Evolutionary conservation across 2,113 vertebrate species (phyloP).

Genomic region (Perccottus glenii): DNA sequence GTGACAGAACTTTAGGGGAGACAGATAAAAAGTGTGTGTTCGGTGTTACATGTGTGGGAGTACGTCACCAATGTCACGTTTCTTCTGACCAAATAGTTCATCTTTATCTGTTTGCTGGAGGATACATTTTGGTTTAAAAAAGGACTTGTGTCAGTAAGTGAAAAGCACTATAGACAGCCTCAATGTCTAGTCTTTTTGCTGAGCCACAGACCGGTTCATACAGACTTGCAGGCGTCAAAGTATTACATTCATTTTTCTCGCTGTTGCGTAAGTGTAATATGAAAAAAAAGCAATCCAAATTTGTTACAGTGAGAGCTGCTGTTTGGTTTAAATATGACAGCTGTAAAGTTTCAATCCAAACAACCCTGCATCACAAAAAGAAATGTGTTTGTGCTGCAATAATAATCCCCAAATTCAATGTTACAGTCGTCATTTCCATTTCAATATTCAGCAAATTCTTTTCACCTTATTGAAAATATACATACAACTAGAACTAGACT

Average conservation of each 20-base stretch:
- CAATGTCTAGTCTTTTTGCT: constrained; percentile 23
- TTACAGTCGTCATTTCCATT: constrained; percentile 6
- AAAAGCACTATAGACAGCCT: constrained; percentile 25
- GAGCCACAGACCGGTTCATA: neutral
- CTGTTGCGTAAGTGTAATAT: constrained; percentile 3
- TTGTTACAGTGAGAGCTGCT: neutral
- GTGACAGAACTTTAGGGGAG: constrained; percentile 57
- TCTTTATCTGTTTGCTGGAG: constrained; percentile 20
- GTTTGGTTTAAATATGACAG: constrained; percentile 1
- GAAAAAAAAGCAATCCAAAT: neutral
- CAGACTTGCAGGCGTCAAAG: neutral
- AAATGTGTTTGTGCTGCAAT: neutral
- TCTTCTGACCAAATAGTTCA: constrained; percentile 45
- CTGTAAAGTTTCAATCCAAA: constrained; percentile 1
- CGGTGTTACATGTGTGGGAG: constrained; percentile 14
- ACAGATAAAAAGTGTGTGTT: constrained; percentile 27
- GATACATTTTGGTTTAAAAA: constrained; percentile 50
- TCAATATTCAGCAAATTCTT: constrained; percentile 16
- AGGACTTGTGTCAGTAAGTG: constrained; percentile 44
- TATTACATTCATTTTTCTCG: constrained; percentile 19
- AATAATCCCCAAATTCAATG: neutral
- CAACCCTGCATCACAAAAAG: neutral
- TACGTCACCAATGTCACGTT: constrained; percentile 36
- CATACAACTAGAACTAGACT: neutral
- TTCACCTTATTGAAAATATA: constrained; percentile 9